Evolutionary conservation across 2,797 vertebrate species (phyloP), one percentile per base, ranked within the genome.

Genomic region (Lacerta agilis): DNA sequence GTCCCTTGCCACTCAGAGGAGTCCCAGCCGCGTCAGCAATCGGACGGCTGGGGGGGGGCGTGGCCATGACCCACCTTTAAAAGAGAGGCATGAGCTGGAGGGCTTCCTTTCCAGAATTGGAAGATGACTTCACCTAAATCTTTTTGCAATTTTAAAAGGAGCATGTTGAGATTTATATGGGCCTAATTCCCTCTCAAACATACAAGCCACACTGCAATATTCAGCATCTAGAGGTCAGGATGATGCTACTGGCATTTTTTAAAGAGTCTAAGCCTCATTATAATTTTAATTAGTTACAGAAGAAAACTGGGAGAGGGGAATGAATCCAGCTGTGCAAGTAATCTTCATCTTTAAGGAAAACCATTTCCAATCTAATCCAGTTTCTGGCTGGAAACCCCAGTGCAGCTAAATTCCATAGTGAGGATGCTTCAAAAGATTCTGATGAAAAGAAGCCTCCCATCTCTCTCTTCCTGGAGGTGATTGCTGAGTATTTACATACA

Each of bases 221-320:
- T 76, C 83, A 11, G n/a, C 23, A 18, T 85, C 27, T 36, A 38
- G 55, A 41, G 27, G 55, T 29, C 11, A 85, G 23, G 20, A 38
- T 61, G 0, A 1, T 33, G 78, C 23, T 1, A 49, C 17, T 1
- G 49, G 0, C 0, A 2, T 27, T 6, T 27, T 6, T 55, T 71
- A 33, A 0, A 0, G 82, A 29, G 10, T 41, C 4, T 18, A 7
- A 0, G 0, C 27, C 55, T 13, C 67, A 41, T 17, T 33, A 76
- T 73, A 45, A 79, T 77, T 85, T 75, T 13, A 38, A 67, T 85
- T 61, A 61, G 71, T 69, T 20, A n/a, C 13, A 13, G 33, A 33
- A 33, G 27, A 82, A 75, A 80, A 43, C 6, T 36, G 41, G 29
- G n/a, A 41, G 41, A 17, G 33, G 33, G 71, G 29, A 18, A 33